Base-by-base conservation (phyloP, 2,797 vertebrate genomes). In the Clarias fuscus region DNA sequence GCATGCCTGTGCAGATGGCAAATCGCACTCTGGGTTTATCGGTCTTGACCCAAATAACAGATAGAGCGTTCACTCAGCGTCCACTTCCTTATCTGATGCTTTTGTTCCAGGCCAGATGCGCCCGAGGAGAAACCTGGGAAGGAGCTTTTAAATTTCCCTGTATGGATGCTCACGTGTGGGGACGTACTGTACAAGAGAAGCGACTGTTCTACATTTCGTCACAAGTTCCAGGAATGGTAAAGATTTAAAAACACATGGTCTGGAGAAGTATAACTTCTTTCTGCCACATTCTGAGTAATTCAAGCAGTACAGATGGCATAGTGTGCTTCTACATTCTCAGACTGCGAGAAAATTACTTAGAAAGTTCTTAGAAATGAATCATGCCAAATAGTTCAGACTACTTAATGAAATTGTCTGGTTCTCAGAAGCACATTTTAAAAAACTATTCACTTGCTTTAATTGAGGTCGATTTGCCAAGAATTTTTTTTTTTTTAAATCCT, bases 11-110 rank as follows among this genome's bases (percentile, higher is more conserved):
- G 53, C 37, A 64, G 58, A 71, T 53, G 65, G 71, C 40, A 65
- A 64, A 65, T 48, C 64, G 37, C 85, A 61, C 61, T 82, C 83
- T 58, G 83, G 71, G 64, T 84, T 82, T 78, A 77, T 86, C 88
- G 84, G 88, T 85, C 85, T 85, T 89, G 87, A 91, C 88, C 90
- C 86, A 89, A 80, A 88, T 85, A 87, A 75, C 67, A 81, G 87
- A 81, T 11, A 76, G 62, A 78, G 89, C 86, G 37, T 88, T 86
- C 82, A 81, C 76, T 88, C 84, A n/a, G 15, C 48, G 64, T 72
- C 78, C 71, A 10, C 56, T 84, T 68, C 84, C 89, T 89, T 88
- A 86, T 84, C 87, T 18, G 70, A 81, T 84, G 82, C 84, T 86
- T 75, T 89, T 90, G 86, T 88, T 88, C 81, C 71, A 75, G 59